Conservation (phyloP, 2,888 invertebrate species). For the Metalampra italica region DNA sequence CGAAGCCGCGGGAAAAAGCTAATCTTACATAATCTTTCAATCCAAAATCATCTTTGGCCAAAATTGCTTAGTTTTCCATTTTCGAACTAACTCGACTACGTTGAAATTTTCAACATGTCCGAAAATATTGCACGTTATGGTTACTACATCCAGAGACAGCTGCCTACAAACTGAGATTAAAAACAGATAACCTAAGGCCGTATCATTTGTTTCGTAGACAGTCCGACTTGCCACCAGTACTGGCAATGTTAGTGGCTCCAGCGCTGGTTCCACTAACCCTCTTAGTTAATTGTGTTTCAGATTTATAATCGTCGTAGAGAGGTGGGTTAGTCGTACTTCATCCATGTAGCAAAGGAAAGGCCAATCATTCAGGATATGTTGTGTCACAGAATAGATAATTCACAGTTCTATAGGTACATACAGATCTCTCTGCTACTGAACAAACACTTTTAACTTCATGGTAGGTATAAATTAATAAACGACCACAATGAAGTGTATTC, state of each 20-base stretch:
- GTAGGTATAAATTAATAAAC: too few relatives aligned
- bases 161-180: conserved; percentile 42
- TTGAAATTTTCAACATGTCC: too few relatives aligned
- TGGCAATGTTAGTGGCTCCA: background rate
- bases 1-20: too few relatives aligned
- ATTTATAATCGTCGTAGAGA: background rate
- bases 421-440: background rate
- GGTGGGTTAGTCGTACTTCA: background rate
- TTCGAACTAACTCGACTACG: too few relatives aligned
- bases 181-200: conserved; percentile 28
- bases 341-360: background rate
- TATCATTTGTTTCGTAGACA: conserved; percentile 23
- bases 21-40: too few relatives aligned
- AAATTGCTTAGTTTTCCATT: too few relatives aligned
- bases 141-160: conserved; percentile 23
- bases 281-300: background rate
- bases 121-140: background rate
- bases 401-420: too few relatives aligned
- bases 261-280: background rate
- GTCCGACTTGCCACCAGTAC: conserved; percentile 8
- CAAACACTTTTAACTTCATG: too few relatives aligned
- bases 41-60: too few relatives aligned
- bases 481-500: too few relatives aligned
- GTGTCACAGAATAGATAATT: too few relatives aligned
- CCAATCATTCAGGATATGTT: background rate